Conservation (phyloP, 2,113 vertebrate genomes). For the Trogon melanurus region DNA sequence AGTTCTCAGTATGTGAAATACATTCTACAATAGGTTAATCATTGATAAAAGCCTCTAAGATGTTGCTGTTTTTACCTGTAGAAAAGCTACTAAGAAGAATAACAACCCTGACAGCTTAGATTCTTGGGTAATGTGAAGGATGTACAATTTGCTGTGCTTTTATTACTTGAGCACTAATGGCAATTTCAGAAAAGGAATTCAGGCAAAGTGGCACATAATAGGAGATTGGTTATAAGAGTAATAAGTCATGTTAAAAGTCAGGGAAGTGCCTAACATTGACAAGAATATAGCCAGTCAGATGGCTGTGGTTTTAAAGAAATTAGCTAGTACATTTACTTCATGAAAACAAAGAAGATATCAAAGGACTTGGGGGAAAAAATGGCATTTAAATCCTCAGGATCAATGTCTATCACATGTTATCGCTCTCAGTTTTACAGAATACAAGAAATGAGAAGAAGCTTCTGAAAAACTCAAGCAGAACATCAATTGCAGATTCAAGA, state of each 20-base stretch:
- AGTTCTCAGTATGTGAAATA: background rate
- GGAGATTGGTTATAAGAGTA: background rate
- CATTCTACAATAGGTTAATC: background rate
- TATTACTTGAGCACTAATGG: constrained; percentile 43
- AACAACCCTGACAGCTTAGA: background rate
- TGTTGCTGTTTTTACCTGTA: constrained; percentile 4
- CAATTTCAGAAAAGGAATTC: constrained; percentile 21
- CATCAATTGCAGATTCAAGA: background rate
- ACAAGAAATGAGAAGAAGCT: background rate
- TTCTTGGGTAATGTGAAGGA: constrained; percentile 9
- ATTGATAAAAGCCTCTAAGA: constrained; percentile 39
- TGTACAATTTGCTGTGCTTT: constrained; percentile 4
- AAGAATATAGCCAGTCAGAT: background rate
- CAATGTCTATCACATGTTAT: background rate
- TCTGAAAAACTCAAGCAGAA: background rate
- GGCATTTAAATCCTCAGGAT: background rate
- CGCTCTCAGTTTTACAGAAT: background rate
- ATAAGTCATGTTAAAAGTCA: background rate
- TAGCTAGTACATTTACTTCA: background rate
- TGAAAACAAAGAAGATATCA: background rate
- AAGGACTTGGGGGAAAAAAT: background rate
- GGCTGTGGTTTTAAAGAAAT: background rate
- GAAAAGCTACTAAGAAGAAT: background rate
- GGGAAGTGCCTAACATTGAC: background rate
- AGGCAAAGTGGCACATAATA: constrained; percentile 15